These are phyloP conservation scores for Bryconaethiops microstoma DNA, from an alignment of 2,797 vertebrate genomes.

Conservation along the genomic window DNA sequence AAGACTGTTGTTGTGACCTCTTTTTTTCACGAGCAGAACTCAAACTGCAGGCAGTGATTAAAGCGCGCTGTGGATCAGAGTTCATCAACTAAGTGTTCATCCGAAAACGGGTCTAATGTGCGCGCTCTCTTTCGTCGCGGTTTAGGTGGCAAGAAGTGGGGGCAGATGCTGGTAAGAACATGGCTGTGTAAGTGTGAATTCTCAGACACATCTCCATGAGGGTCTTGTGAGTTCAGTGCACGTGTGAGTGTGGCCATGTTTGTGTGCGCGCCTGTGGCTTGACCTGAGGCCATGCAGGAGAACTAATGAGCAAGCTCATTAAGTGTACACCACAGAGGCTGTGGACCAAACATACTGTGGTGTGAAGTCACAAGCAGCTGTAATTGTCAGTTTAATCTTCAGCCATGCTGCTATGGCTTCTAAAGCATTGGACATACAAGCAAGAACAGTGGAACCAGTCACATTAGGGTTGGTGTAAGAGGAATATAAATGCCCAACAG, in stretches of 20 bases:
- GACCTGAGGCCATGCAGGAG: conserved; percentile 25
- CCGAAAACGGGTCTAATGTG: conserved; percentile 38
- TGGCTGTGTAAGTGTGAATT: conserved; percentile 22
- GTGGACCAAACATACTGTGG: background rate
- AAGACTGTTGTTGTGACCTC: conserved; percentile 47
- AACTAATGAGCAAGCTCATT: conserved; percentile 44
- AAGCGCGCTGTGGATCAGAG: conserved; percentile 45
- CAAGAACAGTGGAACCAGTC: background rate
- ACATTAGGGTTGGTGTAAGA: conserved; percentile 3
- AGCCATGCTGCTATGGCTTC: background rate
- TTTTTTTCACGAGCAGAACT: conserved; percentile 17
- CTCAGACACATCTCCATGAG: conserved; percentile 22
- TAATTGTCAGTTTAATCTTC: conserved; percentile 14
- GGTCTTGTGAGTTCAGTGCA: background rate
- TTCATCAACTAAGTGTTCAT: too few relatives aligned
- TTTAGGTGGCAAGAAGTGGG: conserved; percentile 19
- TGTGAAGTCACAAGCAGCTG: background rate
- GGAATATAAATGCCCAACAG: conserved; percentile 18
- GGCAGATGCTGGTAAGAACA: conserved; percentile 22
- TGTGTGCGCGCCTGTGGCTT: conserved; percentile 12
- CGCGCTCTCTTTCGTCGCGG: conserved; percentile 13
- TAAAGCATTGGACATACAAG: background rate
- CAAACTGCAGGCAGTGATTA: conserved; percentile 47
- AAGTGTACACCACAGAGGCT: conserved; percentile 17
- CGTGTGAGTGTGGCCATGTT: background rate